These are phyloP conservation scores for chimpanzee (Pan troglodytes) DNA, from an alignment of 2,113 vertebrate genomes.

Conservation along the genomic window DNA sequence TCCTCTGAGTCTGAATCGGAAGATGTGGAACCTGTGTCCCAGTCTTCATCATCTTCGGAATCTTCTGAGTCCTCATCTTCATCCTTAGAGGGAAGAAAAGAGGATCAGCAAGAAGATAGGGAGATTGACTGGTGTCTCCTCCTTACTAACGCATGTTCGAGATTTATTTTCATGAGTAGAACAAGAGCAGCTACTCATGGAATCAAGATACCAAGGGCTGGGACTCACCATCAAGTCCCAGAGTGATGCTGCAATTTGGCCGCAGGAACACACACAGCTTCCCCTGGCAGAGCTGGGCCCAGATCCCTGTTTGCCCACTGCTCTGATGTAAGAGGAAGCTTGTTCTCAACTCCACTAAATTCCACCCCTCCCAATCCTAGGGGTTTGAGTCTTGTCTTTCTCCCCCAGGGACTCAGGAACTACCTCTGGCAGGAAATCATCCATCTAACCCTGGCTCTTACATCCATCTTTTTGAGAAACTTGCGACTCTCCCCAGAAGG, in stretches of 20 bases:
- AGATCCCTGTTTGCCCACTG: not conserved
- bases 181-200: too few species aligned
- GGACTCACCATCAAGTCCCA: not conserved
- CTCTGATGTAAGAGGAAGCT: not conserved
- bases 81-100: conserved; percentile 22
- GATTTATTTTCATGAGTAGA: too few species aligned
- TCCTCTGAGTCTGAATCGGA: conserved; percentile 90
- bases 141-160: not conserved
- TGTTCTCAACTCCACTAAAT: not conserved
- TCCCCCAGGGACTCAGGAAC: not conserved
- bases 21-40: conserved; percentile 87
- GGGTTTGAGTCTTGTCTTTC: not conserved
- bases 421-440: not conserved
- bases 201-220: too few species aligned
- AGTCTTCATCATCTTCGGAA: conserved; percentile 89
- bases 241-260: not conserved
- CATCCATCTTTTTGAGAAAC: too few species aligned
- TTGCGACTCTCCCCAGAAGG: too few species aligned
- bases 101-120: not conserved
- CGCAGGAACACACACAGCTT: not conserved
- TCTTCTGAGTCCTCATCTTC: conserved; percentile 88
- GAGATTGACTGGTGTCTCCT: not conserved
- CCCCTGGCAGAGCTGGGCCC: not conserved
- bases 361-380: not conserved
- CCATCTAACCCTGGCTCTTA: not conserved